Base-by-base conservation (phyloP, 2,113 vertebrate genomes). In the Trachemys scripta region DNA sequence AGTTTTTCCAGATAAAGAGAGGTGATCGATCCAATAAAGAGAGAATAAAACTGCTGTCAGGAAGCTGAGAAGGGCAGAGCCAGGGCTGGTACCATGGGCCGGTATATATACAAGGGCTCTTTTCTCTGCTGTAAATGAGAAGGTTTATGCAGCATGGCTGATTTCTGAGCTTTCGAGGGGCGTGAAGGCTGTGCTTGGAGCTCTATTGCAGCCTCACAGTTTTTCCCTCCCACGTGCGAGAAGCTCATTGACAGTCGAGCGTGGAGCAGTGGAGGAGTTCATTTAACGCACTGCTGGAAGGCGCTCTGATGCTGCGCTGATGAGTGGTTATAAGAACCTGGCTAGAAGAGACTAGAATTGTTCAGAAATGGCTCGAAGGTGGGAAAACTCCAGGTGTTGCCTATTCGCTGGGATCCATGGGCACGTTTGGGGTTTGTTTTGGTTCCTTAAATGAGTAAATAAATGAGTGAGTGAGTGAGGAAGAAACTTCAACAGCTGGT, bases 401-500 rank as follows among this genome's bases (percentile, higher is more conserved):
- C 1, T 0, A 0, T 27, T 69, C 8, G 8, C 35, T 54, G 53
- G 51, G 35, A 35, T 54, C 35, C 51, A 5, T 51, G 82, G 86
- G 91, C 88, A 4, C 0, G 0, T 86, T 3, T 62, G 57, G 57
- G 57, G 11, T 31, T 27, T 1, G 0, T 79, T 95, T 87, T 27
- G 1, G 54, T 76, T 69, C 59, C 54, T 2, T 51, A 29, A 0
- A 54, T 90, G 13, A 50, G 35, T 29, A 29, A 57, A 11, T 57
- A 57, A 84, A 27, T 31, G 42, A 90, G 57, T 50, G 50, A 90
- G 57, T 50, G 50, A 50, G 4, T 49, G 65, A 31, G 50, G 3
- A 17, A 38, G 47, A 19, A 49, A 2, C 47, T 4, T 16, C 0
- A 0, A 2, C 5, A 51, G 16, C 87, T 35, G 59, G 50, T n/a